These are phyloP conservation scores for Regulus satrapa DNA, from an alignment of 2,113 vertebrate genomes.

Conservation along the genomic window DNA sequence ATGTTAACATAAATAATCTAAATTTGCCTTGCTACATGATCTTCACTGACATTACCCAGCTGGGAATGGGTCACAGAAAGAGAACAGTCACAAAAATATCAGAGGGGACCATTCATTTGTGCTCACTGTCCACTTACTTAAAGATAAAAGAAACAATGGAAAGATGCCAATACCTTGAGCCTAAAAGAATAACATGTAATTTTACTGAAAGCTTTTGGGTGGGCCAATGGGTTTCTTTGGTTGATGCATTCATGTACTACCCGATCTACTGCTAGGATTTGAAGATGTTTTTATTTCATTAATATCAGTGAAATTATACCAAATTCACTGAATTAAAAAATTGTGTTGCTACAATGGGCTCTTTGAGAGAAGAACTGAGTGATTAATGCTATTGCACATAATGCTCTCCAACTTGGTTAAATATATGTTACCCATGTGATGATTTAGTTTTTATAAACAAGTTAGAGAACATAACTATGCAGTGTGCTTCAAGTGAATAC, in stretches of 20 bases:
- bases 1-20: neutral
- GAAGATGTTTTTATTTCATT: neutral
- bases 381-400: neutral
- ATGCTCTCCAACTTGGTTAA: neutral
- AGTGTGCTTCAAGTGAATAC: neutral
- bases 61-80: neutral
- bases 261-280: neutral
- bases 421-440: neutral
- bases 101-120: neutral
- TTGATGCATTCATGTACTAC: neutral
- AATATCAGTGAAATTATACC: neutral
- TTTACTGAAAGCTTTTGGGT: neutral
- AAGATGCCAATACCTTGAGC: neutral
- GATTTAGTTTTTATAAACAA: neutral
- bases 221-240: neutral
- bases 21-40: neutral
- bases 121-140: neutral
- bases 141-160: neutral
- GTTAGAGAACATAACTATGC: neutral
- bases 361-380: neutral
- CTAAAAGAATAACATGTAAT: neutral
- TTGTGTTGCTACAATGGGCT: neutral
- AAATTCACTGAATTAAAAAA: neutral
- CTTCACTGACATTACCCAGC: neutral
- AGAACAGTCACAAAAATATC: neutral